Percentiles rank a stretch among this genome's conserved stretches.
These are phyloP conservation scores for Laticauda laticaudata DNA, from an alignment of 2,113 vertebrate species.

Conservation along the genomic window DNA sequence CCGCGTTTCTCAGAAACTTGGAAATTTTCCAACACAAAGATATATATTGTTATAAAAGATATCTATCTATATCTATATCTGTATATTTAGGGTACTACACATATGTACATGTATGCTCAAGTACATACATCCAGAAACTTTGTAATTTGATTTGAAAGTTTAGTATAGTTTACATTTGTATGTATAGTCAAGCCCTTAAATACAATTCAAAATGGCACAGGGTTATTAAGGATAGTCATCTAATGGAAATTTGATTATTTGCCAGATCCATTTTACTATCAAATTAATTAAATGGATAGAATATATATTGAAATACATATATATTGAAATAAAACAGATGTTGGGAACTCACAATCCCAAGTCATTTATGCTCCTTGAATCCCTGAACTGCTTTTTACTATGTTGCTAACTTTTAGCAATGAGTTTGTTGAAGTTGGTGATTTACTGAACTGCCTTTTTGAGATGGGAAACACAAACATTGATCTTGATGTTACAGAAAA, in stretches of 20 bases:
- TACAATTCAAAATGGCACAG: neutral
- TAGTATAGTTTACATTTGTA: neutral
- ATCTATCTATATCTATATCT: neutral
- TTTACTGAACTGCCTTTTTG: neutral
- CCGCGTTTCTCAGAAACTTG: neutral
- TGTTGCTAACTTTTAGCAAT: neutral
- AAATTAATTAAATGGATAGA: neutral
- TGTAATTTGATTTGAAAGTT: neutral
- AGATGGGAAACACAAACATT: neutral
- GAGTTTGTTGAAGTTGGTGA: neutral
- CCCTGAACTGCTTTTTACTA: neutral
- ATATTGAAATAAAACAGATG: neutral
- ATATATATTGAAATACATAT: neutral
- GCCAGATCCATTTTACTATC: neutral
- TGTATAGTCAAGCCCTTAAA: neutral
- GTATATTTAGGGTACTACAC: no score
- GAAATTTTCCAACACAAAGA: neutral
- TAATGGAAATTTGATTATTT: neutral
- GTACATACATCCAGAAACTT: neutral
- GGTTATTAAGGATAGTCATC: neutral
- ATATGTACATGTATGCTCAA: neutral
- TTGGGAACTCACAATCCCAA: neutral
- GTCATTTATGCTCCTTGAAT: neutral
- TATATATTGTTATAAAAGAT: neutral
- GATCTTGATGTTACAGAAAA: neutral